A percentile compares a stretch with the other conserved stretches of the same genome.
These are phyloP conservation scores for Scomber japonicus DNA, from an alignment of 2,113 vertebrate genomes.

Conservation along the genomic window DNA sequence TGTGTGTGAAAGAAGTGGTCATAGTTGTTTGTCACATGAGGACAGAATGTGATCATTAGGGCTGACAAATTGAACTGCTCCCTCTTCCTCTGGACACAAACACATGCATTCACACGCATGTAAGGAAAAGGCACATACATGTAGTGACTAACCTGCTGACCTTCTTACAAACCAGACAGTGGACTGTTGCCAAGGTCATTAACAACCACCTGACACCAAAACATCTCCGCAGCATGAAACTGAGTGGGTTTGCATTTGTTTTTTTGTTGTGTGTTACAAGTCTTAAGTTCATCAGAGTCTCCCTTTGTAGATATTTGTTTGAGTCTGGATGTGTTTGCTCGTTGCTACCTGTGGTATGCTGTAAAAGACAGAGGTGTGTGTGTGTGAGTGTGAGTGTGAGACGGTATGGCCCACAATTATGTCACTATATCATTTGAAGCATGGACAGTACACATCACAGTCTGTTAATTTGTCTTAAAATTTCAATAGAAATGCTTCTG, in stretches of 20 bases:
- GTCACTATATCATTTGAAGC: too few species aligned
- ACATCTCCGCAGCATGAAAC: not conserved
- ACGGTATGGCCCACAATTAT: too few species aligned
- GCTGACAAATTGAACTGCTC: too few species aligned
- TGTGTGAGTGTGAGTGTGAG: too few species aligned
- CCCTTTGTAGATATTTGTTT: slow-evolving; percentile 23
- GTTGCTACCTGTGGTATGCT: not conserved
- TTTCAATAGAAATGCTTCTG: too few species aligned
- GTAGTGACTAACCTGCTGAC: slow-evolving; percentile 11
- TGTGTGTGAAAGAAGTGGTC: not conserved
- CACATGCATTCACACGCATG: not conserved
- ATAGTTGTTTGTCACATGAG: slow-evolving; percentile 12
- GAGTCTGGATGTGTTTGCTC: not conserved
- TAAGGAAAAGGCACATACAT: too few species aligned
- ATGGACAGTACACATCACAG: too few species aligned
- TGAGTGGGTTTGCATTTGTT: not conserved
- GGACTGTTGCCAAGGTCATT: not conserved
- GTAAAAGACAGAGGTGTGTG: not conserved
- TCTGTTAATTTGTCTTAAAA: too few species aligned
- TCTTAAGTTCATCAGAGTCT: not conserved
- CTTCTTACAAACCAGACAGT: slow-evolving; percentile 31
- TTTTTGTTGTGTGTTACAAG: not conserved
- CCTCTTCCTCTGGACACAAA: not conserved
- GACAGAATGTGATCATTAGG: not conserved
- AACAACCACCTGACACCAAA: not conserved